A percentile compares a stretch with the other conserved stretches of the same genome.
phyloP scores from a whole-genome alignment of 2,888 invertebrate species.

The Macaria liturata region DNA sequence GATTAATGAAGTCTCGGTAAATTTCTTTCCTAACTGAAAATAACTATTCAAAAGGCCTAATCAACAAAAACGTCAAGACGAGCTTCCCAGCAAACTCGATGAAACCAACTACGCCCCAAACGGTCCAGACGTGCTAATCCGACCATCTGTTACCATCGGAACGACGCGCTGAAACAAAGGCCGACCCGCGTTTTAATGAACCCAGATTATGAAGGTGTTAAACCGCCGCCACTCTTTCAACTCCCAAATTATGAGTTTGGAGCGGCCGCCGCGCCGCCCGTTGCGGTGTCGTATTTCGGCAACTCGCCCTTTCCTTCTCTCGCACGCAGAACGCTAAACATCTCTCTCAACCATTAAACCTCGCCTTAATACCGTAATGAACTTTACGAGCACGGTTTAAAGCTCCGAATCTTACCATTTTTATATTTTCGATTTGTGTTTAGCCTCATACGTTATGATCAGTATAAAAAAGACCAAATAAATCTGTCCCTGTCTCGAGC shows the following conservation, averaged over 20 bases:
- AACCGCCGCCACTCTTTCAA: slow-evolving; percentile 78
- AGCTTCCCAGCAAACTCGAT: slow-evolving; percentile 37
- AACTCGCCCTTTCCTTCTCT: slow-evolving; percentile 57
- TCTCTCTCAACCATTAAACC: slow-evolving; percentile 68
- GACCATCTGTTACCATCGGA: slow-evolving; percentile 77
- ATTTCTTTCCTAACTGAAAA: background rate
- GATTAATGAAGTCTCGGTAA: background rate
- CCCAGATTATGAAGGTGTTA: slow-evolving; percentile 83
- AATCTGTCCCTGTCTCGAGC: slow-evolving; percentile 73
- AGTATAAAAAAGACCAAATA: slow-evolving; percentile 73
- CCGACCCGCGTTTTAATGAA: slow-evolving; percentile 78
- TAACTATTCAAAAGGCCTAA: slow-evolving; percentile 11
- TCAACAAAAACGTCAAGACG: slow-evolving; percentile 28
- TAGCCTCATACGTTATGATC: slow-evolving; percentile 78
- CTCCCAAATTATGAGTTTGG: slow-evolving; percentile 79
- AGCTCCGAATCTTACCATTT: slow-evolving; percentile 47
- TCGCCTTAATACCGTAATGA: slow-evolving; percentile 54
- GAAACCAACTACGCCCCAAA: slow-evolving; percentile 55
- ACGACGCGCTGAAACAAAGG: slow-evolving; percentile 81
- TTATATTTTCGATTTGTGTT: slow-evolving; percentile 62
- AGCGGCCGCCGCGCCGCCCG: slow-evolving; percentile 56
- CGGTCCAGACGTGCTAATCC: slow-evolving; percentile 71
- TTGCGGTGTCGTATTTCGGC: slow-evolving; percentile 76
- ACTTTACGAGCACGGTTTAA: slow-evolving; percentile 60
- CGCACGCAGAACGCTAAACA: slow-evolving; percentile 60